These are phyloP conservation scores for Lepidurus packardi DNA, from an alignment of 1,140 invertebrate species.

Conservation along the genomic window DNA sequence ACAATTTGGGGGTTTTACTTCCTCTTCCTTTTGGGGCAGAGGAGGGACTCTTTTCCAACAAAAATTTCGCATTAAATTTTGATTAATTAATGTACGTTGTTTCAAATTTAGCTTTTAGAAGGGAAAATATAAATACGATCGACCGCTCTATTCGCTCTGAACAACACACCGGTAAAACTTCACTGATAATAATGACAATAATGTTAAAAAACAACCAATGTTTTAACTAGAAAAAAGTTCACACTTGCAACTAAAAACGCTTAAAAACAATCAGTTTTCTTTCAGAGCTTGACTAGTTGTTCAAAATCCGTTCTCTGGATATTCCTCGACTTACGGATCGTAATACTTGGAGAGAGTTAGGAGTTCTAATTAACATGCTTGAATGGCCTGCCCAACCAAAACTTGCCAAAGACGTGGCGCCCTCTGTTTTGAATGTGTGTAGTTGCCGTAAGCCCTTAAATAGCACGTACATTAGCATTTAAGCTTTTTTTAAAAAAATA, in stretches of 20 bases:
- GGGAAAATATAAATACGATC: background rate
- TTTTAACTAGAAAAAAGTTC: background rate
- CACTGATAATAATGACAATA: background rate
- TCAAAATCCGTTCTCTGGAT: background rate
- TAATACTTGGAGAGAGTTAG: background rate
- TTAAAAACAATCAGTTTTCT: background rate
- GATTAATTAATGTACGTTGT: too few species aligned
- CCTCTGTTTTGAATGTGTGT: background rate
- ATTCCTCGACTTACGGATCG: background rate
- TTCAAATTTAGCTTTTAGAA: background rate
- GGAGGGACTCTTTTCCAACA: too few species aligned
- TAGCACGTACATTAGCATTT: background rate
- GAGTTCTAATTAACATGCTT: background rate
- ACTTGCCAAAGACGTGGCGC: background rate
- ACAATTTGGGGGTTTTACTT: too few species aligned
- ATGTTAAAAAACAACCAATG: background rate
- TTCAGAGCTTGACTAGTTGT: background rate
- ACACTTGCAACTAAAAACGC: background rate
- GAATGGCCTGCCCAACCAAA: background rate
- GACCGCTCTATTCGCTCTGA: background rate
- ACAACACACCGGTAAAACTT: background rate
- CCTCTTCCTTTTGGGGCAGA: too few species aligned
- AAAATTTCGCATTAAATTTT: too few species aligned
- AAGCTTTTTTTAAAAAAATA: background rate
- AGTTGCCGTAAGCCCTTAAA: background rate